Conservation (phyloP, 2,888 invertebrate species). For the Saturnia japonica region DNA sequence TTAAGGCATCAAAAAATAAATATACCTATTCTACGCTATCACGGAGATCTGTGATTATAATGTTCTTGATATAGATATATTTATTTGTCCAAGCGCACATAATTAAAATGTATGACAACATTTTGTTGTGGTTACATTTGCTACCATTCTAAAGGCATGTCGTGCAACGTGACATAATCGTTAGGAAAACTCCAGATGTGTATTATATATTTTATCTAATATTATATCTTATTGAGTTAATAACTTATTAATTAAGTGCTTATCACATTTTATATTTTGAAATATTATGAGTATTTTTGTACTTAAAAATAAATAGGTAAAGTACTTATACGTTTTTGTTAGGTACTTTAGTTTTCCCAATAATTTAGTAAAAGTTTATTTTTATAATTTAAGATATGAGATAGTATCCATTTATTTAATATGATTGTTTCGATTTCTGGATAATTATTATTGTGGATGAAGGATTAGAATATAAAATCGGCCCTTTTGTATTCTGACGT, state of each 20-base stretch:
- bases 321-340: too few relatives aligned
- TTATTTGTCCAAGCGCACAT: background rate
- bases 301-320: too few relatives aligned
- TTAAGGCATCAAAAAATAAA: too few relatives aligned
- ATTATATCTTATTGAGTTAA: background rate
- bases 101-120: background rate
- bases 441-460: background rate
- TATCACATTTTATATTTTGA: too few relatives aligned
- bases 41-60: too few relatives aligned
- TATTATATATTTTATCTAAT: too few relatives aligned
- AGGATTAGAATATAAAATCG: background rate
- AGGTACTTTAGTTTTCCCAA: too few relatives aligned
- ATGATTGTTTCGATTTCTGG: background rate
- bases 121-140: slow-evolving; percentile 14
- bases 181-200: slow-evolving; percentile 34
- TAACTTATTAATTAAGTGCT: background rate
- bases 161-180: slow-evolving; percentile 43
- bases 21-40: too few relatives aligned
- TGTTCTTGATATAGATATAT: background rate
- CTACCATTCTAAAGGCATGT: slow-evolving; percentile 38
- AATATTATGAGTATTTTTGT: too few relatives aligned
- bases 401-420: background rate
- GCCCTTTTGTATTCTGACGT: background rate
- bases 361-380: too few relatives aligned
- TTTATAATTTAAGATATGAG: background rate